Conservation (phyloP, 1,140 invertebrate species). For the Chlorops oryzae region DNA sequence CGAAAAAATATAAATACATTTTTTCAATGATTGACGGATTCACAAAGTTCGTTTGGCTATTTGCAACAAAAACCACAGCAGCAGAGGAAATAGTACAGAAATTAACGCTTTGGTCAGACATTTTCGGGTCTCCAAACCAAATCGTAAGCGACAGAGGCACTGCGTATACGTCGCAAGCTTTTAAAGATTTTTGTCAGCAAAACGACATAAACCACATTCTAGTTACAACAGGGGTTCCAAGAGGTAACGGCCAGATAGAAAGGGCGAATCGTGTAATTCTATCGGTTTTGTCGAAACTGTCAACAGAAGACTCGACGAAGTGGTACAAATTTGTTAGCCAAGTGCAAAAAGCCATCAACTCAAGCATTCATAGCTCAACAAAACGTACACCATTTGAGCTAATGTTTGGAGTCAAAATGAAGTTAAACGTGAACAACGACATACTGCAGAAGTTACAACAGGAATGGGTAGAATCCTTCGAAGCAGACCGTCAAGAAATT, state of each 20-base stretch:
- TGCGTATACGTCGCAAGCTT: slow-evolving; percentile 35
- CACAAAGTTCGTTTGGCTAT: slow-evolving; percentile 46
- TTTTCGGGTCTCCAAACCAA: slow-evolving; percentile 31
- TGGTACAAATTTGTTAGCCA: slow-evolving; percentile 1
- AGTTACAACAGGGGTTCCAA: slow-evolving; percentile 27
- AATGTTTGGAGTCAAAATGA: too few species aligned
- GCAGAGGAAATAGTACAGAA: not conserved
- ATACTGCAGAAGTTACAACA: too few species aligned
- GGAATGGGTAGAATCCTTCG: too few species aligned
- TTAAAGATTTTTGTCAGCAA: slow-evolving; percentile 17
- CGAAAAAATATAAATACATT: slow-evolving; percentile 46
- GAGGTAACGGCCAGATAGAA: too few species aligned
- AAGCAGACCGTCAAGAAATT: too few species aligned
- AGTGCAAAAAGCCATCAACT: slow-evolving; percentile 1
- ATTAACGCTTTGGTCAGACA: too few species aligned
- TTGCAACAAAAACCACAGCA: slow-evolving; percentile 17
- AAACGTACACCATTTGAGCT: too few species aligned
- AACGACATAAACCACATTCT: slow-evolving; percentile 17
- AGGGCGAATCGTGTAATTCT: too few species aligned
- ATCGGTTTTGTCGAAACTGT: not conserved
- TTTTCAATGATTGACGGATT: slow-evolving; percentile 44
- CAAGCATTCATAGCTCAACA: too few species aligned
- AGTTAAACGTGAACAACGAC: too few species aligned
- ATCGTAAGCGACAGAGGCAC: slow-evolving; percentile 38
- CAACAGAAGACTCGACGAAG: not conserved